Evolutionary conservation across 37 sponge, comb jelly and placozoan genomes (phyloP).

Genomic region (Agelas oroides): DNA sequence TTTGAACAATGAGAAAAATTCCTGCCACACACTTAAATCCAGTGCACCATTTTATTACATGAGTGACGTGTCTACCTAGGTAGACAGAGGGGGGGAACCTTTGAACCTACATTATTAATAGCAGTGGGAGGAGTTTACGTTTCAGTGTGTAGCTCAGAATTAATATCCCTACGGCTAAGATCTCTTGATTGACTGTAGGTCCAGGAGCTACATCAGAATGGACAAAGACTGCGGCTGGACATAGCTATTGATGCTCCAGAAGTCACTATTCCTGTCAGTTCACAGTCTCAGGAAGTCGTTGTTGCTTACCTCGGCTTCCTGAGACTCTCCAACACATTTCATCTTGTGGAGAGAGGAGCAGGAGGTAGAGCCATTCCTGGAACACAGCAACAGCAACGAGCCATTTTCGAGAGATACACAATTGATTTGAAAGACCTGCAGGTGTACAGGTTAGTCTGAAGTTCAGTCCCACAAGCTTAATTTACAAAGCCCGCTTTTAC

Average conservation of each 20-base stretch:
- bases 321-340: slow-evolving; percentile 64
- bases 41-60: too few relatives aligned
- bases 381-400: background rate
- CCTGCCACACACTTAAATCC: too few relatives aligned
- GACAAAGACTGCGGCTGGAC: slow-evolving; percentile 53
- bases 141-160: too few relatives aligned
- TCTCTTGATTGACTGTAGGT: slow-evolving; percentile 21
- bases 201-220: slow-evolving; percentile 40
- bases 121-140: too few relatives aligned
- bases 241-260: slow-evolving; percentile 68
- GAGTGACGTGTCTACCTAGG: too few relatives aligned
- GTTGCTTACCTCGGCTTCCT: slow-evolving; percentile 66
- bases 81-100: too few relatives aligned
- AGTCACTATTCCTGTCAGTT: slow-evolving; percentile 55
- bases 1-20: too few relatives aligned
- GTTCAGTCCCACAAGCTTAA: too few relatives aligned
- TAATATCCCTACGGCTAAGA: background rate
- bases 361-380: background rate
- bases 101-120: too few relatives aligned
- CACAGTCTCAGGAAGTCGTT: slow-evolving; percentile 48
- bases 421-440: slow-evolving; percentile 34
- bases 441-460: slow-evolving; percentile 37
- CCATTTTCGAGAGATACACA: slow-evolving; percentile 43
- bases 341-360: slow-evolving; percentile 6
- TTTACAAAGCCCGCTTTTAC: too few relatives aligned